phyloP scores from a whole-genome alignment of 2,888 invertebrate species.

The Scrobipalpa atriplicella region DNA sequence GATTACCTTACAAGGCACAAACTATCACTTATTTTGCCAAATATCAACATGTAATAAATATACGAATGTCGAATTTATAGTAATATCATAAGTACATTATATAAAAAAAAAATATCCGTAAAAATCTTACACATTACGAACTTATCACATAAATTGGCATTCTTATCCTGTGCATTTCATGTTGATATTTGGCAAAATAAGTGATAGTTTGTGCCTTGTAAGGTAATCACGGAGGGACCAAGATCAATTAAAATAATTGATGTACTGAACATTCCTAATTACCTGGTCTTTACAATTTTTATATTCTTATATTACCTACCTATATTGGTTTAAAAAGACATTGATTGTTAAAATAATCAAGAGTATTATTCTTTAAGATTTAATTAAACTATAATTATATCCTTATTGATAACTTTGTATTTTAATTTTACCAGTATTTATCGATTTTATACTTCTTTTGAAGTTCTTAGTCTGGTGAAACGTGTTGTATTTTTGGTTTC shows the following conservation, averaged over 20 bases:
- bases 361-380: slow-evolving; percentile 73
- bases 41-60: slow-evolving; percentile 56
- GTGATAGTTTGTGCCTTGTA: slow-evolving; percentile 32
- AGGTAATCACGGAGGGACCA: slow-evolving; percentile 59
- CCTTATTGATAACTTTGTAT: slow-evolving; percentile 23
- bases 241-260: slow-evolving; percentile 32
- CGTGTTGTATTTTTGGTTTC: too few relatives aligned
- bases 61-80: slow-evolving; percentile 49
- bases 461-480: too few relatives aligned
- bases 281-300: slow-evolving; percentile 55
- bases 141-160: slow-evolving; percentile 58
- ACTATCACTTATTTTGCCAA: slow-evolving; percentile 39
- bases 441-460: too few relatives aligned
- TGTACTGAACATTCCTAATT: slow-evolving; percentile 65
- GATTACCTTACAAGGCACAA: slow-evolving; percentile 63
- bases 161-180: slow-evolving; percentile 44
- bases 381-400: slow-evolving; percentile 66
- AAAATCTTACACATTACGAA: slow-evolving; percentile 42
- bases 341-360: slow-evolving; percentile 65
- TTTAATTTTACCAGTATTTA: background rate
- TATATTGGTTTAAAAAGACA: slow-evolving; percentile 63
- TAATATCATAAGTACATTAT: slow-evolving; percentile 60
- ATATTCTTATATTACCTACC: slow-evolving; percentile 51
- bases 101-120: slow-evolving; percentile 31
- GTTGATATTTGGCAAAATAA: slow-evolving; percentile 29